A percentile compares a stretch with the other conserved stretches of the same genome.
Evolutionary conservation across 2,113 vertebrate genomes (phyloP).

Genomic region (Macrotus californicus): DNA sequence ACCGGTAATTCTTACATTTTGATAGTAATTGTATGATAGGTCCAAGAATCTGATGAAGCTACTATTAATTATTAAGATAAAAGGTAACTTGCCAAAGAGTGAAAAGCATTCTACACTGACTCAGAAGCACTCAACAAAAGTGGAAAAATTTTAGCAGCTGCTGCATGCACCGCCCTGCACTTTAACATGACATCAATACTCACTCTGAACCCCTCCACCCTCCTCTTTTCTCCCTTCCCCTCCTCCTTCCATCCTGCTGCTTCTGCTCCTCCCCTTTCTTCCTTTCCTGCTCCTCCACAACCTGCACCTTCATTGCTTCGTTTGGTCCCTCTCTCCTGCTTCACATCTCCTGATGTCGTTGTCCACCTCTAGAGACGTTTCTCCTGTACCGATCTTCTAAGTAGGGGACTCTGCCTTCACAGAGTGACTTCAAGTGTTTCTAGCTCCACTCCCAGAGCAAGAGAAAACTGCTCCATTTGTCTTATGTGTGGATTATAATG

Average conservation of each 20-base stretch:
- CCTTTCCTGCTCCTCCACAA: background rate
- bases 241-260: background rate
- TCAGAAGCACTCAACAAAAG: slow-evolving; percentile 18
- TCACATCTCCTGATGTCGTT: background rate
- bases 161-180: background rate
- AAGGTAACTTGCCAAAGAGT: background rate
- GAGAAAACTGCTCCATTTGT: background rate
- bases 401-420: background rate
- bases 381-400: background rate
- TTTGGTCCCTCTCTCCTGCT: background rate
- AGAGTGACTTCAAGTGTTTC: background rate
- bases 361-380: background rate
- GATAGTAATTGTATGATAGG: background rate
- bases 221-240: background rate
- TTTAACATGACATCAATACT: background rate
- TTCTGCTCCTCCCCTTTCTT: too few relatives aligned
- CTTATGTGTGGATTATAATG: background rate
- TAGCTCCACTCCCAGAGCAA: background rate
- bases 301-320: background rate
- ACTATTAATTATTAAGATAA: background rate
- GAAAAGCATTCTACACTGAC: background rate
- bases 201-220: background rate
- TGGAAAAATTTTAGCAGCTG: background rate
- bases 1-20: background rate
- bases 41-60: background rate